phyloP scores from a whole-genome alignment of 1,140 invertebrate genomes.

The Idris sp. region DNA sequence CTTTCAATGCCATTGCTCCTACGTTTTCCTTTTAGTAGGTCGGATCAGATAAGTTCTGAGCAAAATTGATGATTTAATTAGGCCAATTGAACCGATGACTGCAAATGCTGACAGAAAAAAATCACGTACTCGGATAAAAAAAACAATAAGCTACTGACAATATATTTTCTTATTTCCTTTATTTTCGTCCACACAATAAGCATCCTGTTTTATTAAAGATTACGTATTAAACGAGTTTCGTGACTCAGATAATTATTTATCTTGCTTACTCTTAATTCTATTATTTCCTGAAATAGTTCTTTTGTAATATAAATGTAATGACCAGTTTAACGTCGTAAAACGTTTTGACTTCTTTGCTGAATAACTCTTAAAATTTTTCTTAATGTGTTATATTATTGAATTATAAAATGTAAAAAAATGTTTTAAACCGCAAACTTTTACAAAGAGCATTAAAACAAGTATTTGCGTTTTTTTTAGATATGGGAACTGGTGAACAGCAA shows the following conservation, averaged over 20 bases:
- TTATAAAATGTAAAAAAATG: too few species aligned
- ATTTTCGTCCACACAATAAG: slow-evolving; percentile 28
- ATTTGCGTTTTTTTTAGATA: too few species aligned
- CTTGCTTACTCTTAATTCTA: slow-evolving; percentile 4
- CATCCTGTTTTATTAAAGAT: slow-evolving; percentile 40
- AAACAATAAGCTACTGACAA: slow-evolving; percentile 36
- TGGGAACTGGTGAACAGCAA: slow-evolving; percentile 83
- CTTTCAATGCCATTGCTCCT: not conserved
- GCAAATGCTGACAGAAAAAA: slow-evolving; percentile 20
- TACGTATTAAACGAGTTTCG: slow-evolving; percentile 12
- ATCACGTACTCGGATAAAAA: slow-evolving; percentile 55
- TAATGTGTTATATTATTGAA: too few species aligned
- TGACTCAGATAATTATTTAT: slow-evolving; percentile 13
- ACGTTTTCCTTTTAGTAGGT: not conserved
- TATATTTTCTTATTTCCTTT: slow-evolving; percentile 62
- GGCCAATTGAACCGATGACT: slow-evolving; percentile 21
- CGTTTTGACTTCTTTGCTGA: too few species aligned
- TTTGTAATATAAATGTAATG: slow-evolving; percentile 22
- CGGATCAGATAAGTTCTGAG: slow-evolving; percentile 5
- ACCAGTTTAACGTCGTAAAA: too few species aligned
- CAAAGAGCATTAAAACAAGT: too few species aligned
- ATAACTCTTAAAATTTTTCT: too few species aligned
- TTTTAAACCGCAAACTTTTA: too few species aligned
- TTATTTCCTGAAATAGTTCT: slow-evolving; percentile 15
- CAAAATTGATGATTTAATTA: slow-evolving; percentile 38